Evolutionary conservation across 2,888 invertebrate genomes (phyloP).

Genomic region (Harpalus rubripes): DNA sequence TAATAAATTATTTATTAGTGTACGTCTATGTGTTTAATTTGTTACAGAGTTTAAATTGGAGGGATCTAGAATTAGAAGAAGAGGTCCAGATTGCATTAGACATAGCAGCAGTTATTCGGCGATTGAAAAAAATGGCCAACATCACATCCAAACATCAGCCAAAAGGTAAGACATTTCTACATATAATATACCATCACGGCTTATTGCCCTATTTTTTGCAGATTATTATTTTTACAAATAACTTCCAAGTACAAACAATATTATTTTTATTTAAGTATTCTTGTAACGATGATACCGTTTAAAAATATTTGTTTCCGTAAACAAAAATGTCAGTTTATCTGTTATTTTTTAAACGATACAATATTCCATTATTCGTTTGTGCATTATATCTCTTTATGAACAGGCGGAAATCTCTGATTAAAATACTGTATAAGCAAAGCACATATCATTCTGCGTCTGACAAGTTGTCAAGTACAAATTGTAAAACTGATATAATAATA

Average conservation of each 20-base stretch:
- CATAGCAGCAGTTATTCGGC: constrained; percentile 73
- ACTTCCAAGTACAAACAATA: too few relatives aligned
- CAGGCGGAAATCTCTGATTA: neutral
- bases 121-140: constrained; percentile 75
- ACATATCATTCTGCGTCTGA: neutral
- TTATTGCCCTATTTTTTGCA: too few relatives aligned
- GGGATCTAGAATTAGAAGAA: constrained; percentile 72
- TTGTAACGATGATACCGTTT: too few relatives aligned
- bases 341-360: too few relatives aligned
- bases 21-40: too few relatives aligned
- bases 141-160: constrained; percentile 74
- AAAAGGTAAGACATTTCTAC: constrained; percentile 71
- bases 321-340: too few relatives aligned
- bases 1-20: neutral
- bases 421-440: neutral
- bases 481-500: constrained; percentile 9
- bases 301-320: too few relatives aligned
- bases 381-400: too few relatives aligned
- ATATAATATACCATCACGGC: too few relatives aligned
- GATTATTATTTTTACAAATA: too few relatives aligned
- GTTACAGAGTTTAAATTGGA: constrained; percentile 71
- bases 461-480: constrained; percentile 9
- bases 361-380: too few relatives aligned
- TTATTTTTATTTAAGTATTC: too few relatives aligned
- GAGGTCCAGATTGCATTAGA: constrained; percentile 73